Percentiles rank a stretch among this genome's conserved stretches.
Evolutionary conservation across 1,140 invertebrate genomes (phyloP).

Genomic region (Triops longicaudatus): DNA sequence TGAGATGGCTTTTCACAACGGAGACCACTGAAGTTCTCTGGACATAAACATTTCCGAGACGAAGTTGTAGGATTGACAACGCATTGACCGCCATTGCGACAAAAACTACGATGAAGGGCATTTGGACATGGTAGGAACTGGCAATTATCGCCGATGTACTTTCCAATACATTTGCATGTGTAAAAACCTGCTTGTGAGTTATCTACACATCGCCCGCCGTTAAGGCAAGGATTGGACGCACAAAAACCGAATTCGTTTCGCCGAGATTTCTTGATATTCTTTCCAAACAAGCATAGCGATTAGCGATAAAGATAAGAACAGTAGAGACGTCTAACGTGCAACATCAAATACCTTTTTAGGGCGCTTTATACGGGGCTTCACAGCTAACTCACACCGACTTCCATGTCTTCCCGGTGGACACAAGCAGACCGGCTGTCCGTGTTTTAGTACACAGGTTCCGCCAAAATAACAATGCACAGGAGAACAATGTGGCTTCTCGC

Average conservation of each 20-base stretch:
- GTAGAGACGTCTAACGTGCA: not conserved
- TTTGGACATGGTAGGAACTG: not conserved
- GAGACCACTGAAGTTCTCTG: not conserved
- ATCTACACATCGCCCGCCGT: conserved; percentile 27
- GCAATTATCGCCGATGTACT: not conserved
- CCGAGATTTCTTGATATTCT: not conserved
- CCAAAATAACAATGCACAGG: conserved; percentile 22
- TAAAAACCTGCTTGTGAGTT: conserved; percentile 27
- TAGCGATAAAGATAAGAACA: not conserved
- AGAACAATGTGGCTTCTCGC: conserved; percentile 24
- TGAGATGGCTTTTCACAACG: not conserved
- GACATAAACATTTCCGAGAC: not conserved
- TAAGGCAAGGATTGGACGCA: conserved; percentile 27
- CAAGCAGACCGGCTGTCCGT: not conserved
- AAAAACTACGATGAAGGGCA: not conserved
- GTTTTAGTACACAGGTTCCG: conserved; percentile 23
- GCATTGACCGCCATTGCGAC: not conserved
- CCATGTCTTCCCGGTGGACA: conserved; percentile 19
- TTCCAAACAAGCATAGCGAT: not conserved
- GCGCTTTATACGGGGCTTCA: not conserved
- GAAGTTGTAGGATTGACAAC: not conserved
- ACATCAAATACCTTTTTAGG: not conserved
- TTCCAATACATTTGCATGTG: conserved; percentile 20
- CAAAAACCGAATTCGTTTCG: conserved; percentile 17
- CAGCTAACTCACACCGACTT: conserved; percentile 18